Conservation (phyloP, 2,888 invertebrate species). For the Ametastegia equiseti region DNA sequence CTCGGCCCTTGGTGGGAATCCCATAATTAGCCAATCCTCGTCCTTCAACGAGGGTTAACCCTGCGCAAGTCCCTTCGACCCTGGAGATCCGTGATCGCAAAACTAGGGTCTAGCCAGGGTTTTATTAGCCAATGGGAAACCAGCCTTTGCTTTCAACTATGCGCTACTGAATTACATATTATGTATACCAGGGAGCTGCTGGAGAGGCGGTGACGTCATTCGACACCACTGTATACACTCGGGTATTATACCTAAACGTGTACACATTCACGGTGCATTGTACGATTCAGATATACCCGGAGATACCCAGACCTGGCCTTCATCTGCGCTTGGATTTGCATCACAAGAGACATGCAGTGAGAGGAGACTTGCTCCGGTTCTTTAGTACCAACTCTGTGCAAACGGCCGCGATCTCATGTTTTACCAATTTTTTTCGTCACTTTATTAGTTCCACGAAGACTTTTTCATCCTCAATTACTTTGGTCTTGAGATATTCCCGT, state of each 20-base stretch:
- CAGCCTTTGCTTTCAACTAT: background rate
- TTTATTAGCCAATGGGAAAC: conserved; percentile 38
- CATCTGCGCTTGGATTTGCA: conserved; percentile 10
- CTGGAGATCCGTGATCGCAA: conserved; percentile 4
- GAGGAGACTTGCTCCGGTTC: background rate
- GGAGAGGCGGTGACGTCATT: conserved; percentile 44
- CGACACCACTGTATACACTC: conserved; percentile 2
- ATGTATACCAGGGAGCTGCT: background rate
- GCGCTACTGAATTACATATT: background rate
- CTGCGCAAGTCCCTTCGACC: conserved; percentile 5
- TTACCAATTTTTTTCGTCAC: background rate
- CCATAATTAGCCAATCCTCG: conserved; percentile 72
- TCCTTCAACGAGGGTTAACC: conserved; percentile 13
- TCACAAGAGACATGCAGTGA: conserved; percentile 9
- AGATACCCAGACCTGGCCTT: background rate
- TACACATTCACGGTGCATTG: background rate
- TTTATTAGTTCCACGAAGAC: background rate
- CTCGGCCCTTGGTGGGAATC: conserved; percentile 53
- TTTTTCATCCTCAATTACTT: background rate
- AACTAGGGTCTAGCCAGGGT: background rate
- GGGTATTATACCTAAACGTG: background rate
- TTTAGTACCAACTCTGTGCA: background rate
- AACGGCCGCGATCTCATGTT: conserved; percentile 6
- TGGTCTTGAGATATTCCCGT: background rate
- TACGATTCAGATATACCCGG: background rate